Percentiles rank a stretch among this genome's conserved stretches.
Evolutionary conservation across 23 tunicate species (phyloP).

Genomic region (Styela plicata): DNA sequence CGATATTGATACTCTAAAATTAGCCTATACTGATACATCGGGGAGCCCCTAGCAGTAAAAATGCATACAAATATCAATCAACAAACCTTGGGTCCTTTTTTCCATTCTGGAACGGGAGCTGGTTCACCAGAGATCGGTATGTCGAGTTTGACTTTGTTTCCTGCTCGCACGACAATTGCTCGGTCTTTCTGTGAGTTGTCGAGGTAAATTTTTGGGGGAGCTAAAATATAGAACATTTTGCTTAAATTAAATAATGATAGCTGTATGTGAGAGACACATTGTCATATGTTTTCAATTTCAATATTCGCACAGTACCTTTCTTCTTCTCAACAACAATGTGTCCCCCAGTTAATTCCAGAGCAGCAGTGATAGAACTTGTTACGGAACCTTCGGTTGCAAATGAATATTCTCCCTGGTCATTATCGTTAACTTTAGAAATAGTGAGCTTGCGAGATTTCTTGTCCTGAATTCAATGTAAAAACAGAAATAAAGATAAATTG

Average conservation of each 20-base stretch:
- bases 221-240: too few relatives aligned
- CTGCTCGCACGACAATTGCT: conserved; percentile 81
- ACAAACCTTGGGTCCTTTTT: conserved; percentile 82
- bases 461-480: conserved; percentile 54
- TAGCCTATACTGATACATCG: too few relatives aligned
- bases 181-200: conserved; percentile 70
- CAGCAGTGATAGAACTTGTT: conserved; percentile 79
- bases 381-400: conserved; percentile 78
- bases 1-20: too few relatives aligned
- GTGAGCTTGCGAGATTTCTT: conserved; percentile 77
- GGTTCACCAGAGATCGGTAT: conserved; percentile 94
- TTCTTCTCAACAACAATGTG: conserved; percentile 73
- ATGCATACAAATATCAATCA: too few relatives aligned
- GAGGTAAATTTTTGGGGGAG: conserved; percentile 80
- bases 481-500: too few relatives aligned
- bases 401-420: conserved; percentile 91
- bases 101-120: conserved; percentile 89
- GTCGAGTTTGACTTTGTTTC: conserved; percentile 80
- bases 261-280: not conserved
- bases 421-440: conserved; percentile 62
- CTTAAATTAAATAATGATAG: too few relatives aligned
- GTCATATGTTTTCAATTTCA: not conserved
- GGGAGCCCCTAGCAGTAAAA: too few relatives aligned
- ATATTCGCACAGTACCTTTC: conserved; percentile 70
- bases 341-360: conserved; percentile 86